Conservation (phyloP, 1,140 invertebrate genomes). For the Drosophila nikananu region DNA sequence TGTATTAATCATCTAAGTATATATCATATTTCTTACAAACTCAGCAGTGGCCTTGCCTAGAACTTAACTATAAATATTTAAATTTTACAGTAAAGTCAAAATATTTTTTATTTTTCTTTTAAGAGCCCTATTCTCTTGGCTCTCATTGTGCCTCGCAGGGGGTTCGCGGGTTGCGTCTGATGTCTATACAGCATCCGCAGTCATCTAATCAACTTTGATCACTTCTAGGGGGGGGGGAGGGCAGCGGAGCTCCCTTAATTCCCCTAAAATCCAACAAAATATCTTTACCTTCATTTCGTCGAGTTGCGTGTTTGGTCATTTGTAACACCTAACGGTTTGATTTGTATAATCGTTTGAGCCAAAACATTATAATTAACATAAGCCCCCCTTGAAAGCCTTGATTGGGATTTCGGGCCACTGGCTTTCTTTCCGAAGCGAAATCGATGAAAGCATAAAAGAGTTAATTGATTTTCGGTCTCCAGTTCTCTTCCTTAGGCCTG, state of each 20-base stretch:
- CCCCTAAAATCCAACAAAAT: constrained; percentile 6
- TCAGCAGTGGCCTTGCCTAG: not conserved
- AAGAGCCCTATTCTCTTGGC: not conserved
- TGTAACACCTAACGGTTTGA: constrained; percentile 79
- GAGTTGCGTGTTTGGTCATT: constrained; percentile 70
- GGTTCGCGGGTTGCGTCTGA: not conserved
- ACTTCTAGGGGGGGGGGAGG: constrained; percentile 39
- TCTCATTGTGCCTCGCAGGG: not conserved
- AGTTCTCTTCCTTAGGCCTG: not conserved
- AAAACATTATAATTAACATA: constrained; percentile 72
- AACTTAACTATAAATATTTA: not conserved
- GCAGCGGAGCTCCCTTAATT: constrained; percentile 29
- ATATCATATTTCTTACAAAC: not conserved
- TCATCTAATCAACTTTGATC: constrained; percentile 74
- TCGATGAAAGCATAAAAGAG: constrained; percentile 15
- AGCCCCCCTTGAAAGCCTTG: constrained; percentile 15
- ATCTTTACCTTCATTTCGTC: not conserved
- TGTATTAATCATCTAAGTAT: no score
- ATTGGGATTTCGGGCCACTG: not conserved
- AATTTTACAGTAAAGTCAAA: no score
- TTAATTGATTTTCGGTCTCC: constrained; percentile 5
- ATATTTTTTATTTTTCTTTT: not conserved
- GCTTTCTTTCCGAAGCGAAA: not conserved
- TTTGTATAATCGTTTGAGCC: constrained; percentile 67
- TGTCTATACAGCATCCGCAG: constrained; percentile 62